Percentiles rank a stretch among this genome's conserved stretches.
Evolutionary conservation across 2,113 vertebrate species (phyloP).

Genomic region (Lontra canadensis): DNA sequence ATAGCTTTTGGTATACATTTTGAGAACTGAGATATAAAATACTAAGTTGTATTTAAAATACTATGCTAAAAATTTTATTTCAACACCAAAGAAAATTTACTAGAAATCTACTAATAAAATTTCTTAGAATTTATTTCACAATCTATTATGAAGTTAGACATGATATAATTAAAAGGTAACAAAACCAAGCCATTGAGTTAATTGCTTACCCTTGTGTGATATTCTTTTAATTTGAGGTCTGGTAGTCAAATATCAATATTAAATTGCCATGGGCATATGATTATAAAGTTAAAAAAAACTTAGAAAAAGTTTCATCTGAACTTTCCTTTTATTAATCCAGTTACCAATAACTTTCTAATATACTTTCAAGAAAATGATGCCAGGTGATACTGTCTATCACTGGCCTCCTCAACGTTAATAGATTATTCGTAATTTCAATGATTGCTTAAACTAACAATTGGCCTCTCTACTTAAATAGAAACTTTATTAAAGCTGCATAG

Average conservation of each 20-base stretch:
- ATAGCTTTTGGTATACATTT: conserved; percentile 35
- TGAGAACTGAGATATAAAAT: background rate
- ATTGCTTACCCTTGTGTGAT: background rate
- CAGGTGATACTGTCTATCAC: background rate
- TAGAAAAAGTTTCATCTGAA: conserved; percentile 7
- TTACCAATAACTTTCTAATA: conserved; percentile 23
- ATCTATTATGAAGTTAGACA: background rate
- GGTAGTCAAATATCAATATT: conserved; percentile 23
- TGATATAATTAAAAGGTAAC: background rate
- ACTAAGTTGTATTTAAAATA: background rate
- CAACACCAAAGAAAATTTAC: background rate
- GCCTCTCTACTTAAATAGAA: background rate
- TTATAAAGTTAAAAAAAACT: background rate
- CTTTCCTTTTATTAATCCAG: background rate
- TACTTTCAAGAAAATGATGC: conserved; percentile 17
- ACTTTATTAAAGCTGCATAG: background rate
- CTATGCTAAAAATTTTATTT: background rate
- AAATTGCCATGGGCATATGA: background rate
- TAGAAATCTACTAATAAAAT: background rate
- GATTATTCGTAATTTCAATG: background rate
- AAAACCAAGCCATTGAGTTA: conserved; percentile 9
- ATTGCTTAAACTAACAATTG: background rate
- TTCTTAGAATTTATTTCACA: background rate
- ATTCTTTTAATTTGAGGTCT: background rate
- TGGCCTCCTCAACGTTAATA: background rate